Evolutionary conservation across 2,888 invertebrate species (phyloP), one percentile per base, ranked within the genome.

Genomic region (Drosophila mimetica): DNA sequence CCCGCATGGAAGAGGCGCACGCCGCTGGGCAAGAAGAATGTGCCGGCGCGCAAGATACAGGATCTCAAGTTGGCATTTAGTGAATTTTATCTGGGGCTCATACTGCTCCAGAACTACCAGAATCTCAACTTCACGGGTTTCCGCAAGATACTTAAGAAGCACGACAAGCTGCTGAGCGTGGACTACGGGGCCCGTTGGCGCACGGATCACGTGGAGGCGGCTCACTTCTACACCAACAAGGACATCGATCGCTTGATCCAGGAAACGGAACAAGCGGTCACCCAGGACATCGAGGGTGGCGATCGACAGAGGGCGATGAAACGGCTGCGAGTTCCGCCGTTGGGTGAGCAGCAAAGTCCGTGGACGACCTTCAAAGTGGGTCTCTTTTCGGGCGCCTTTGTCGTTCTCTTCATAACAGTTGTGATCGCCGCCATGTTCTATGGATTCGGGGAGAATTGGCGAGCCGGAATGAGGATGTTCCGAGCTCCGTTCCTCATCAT

Each of bases 61-160:
- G 97, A 97, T 90, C 92, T 97, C 71, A 97, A 97, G 91, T 93
- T 97, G 75, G 97, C 97, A 54, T 97, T 97, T 92, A 96, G 96
- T 85, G 97, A 97, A 92, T 97, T 97, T 91, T 98, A 97, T 92
- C 93, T 97, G 55, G 96, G 96, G 80, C 92, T 97, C 59, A 96
- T 97, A 83, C 92, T 97, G 41, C 92, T 97, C 53, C 97, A 97
- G 92, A 97, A 97, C 91, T 97, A 96, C 90, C 97, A 97, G 91
- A 96, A 96, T 81, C 93, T 97, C 13, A 97, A 97, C 92, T 96
- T 96, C 85, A 97, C 97, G 5, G 97, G 97, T 2, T 97, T 97
- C 91, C 93, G 97, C 41, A 97, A 97, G 91, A 98, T 97, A 77
- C 93, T 97, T 44, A 97, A 97, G 91, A 97, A 97, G 90, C 97